Conservation (phyloP, 2,888 invertebrate species). For the Panzeria rudis region DNA sequence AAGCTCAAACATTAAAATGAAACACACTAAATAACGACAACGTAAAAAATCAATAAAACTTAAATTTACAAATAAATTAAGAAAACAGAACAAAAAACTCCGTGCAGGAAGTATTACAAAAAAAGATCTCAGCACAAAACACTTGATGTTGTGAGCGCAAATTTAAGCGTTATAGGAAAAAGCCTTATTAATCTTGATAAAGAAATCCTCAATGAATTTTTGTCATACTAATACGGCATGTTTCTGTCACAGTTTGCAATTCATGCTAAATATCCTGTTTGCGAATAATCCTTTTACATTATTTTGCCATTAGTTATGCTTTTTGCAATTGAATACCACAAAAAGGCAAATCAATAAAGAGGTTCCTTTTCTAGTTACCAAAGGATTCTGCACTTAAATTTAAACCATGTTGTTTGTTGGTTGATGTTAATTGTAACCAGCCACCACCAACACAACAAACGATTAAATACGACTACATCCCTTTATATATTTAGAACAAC, state of each 20-base stretch:
- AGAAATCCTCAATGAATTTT: slow-evolving; percentile 15
- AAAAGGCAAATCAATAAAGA: slow-evolving; percentile 2
- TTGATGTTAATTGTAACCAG: slow-evolving; percentile 37
- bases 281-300: slow-evolving; percentile 22
- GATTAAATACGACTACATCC: not conserved
- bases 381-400: slow-evolving; percentile 21
- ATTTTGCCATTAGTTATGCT: slow-evolving; percentile 52
- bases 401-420: not conserved
- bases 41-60: slow-evolving; percentile 57
- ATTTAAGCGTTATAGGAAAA: not conserved
- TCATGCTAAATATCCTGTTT: slow-evolving; percentile 26
- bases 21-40: slow-evolving; percentile 2
- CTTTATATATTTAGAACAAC: not conserved
- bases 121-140: not conserved
- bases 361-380: slow-evolving; percentile 2
- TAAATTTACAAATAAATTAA: slow-evolving; percentile 49
- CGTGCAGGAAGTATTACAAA: not conserved
- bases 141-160: not conserved
- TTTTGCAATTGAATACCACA: slow-evolving; percentile 32
- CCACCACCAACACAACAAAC: not conserved
- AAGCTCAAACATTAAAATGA: slow-evolving; percentile 63
- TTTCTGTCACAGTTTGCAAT: slow-evolving; percentile 17
- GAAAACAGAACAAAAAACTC: not conserved
- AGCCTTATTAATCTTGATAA: not conserved
- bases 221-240: slow-evolving; percentile 26